Evolutionary conservation across 2,113 vertebrate species (phyloP).

Genomic region (Vicugna pacos): DNA sequence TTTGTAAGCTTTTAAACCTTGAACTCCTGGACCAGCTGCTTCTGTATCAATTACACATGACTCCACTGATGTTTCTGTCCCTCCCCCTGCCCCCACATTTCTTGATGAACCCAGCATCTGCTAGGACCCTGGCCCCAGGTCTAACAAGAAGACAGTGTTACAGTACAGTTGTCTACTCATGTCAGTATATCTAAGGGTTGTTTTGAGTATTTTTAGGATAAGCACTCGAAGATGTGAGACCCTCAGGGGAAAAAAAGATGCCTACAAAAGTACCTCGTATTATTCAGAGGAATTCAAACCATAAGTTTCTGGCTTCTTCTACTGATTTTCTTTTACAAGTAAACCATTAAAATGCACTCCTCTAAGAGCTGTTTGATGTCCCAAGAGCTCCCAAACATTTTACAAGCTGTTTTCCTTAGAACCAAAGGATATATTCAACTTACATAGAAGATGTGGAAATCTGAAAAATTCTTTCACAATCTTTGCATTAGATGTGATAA

Average conservation of each 20-base stretch:
- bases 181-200: conserved; percentile 15
- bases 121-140: not conserved
- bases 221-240: conserved; percentile 75
- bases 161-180: not conserved
- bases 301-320: conserved; percentile 78
- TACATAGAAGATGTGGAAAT: conserved; percentile 72
- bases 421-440: conserved; percentile 74
- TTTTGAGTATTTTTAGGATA: conserved; percentile 67
- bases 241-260: conserved; percentile 44
- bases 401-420: conserved; percentile 75
- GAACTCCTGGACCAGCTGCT: not conserved
- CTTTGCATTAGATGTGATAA: conserved; percentile 60
- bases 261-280: conserved; percentile 73
- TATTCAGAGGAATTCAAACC: conserved; percentile 77
- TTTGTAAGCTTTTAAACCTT: not conserved
- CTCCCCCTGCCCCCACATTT: not conserved
- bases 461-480: conserved; percentile 35
- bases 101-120: not conserved
- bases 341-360: conserved; percentile 75
- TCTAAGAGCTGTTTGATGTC: conserved; percentile 77
- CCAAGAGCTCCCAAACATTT: conserved; percentile 81
- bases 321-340: conserved; percentile 79
- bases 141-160: not conserved
- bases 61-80: not conserved
- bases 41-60: not conserved